Conservation (phyloP, 1,140 invertebrate genomes). For the Mycetomoellerius zeteki region DNA sequence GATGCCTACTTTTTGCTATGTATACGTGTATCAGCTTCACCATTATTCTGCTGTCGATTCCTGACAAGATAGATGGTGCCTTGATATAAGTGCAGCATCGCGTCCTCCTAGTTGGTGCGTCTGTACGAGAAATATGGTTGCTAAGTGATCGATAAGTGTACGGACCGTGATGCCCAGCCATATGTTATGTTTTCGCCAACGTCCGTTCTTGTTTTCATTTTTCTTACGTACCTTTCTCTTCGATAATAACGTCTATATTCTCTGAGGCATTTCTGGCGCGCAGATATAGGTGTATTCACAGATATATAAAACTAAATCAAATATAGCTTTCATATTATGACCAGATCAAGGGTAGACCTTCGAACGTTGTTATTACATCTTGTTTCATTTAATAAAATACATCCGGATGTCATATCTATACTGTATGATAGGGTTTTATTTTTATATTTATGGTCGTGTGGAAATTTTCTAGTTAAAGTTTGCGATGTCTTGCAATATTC, state of each 20-base stretch:
- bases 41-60: constrained; percentile 64
- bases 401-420: background rate
- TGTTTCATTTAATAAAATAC: constrained; percentile 1
- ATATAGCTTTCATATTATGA: constrained; percentile 41
- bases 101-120: constrained; percentile 50
- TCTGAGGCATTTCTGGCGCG: constrained; percentile 21
- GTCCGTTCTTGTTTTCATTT: constrained; percentile 60
- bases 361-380: background rate
- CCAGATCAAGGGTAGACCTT: background rate
- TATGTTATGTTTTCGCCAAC: constrained; percentile 71
- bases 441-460: background rate
- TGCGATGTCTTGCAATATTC: background rate
- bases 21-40: constrained; percentile 59
- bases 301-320: constrained; percentile 16
- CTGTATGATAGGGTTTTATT: too few relatives aligned
- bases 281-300: background rate
- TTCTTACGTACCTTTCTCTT: constrained; percentile 43
- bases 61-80: constrained; percentile 73
- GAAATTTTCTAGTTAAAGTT: background rate
- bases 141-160: constrained; percentile 81
- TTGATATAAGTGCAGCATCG: constrained; percentile 67
- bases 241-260: constrained; percentile 63
- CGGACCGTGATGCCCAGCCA: constrained; percentile 72
- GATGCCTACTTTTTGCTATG: constrained; percentile 46
- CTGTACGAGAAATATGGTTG: constrained; percentile 67